These are phyloP conservation scores for Agriotes lineatus DNA, from an alignment of 2,888 invertebrate genomes.

Conservation along the genomic window DNA sequence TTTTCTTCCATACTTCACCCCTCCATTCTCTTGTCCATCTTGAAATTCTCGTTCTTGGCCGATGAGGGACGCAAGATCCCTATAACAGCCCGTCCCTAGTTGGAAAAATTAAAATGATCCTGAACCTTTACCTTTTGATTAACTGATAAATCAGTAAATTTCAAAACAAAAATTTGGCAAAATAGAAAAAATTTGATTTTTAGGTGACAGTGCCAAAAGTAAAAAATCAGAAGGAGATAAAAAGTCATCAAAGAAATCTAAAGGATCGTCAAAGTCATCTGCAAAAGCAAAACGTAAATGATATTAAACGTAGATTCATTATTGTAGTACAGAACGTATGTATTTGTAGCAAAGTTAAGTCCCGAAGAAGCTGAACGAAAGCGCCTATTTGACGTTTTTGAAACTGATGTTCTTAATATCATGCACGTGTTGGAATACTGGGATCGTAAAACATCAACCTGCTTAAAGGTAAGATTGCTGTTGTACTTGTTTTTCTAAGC, in stretches of 20 bases:
- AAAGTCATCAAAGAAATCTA: slow-evolving; percentile 15
- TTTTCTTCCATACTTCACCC: too few relatives aligned
- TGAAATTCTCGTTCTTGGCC: too few relatives aligned
- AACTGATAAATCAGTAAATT: too few relatives aligned
- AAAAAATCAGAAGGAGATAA: slow-evolving; percentile 33
- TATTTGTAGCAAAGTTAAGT: slow-evolving; percentile 14
- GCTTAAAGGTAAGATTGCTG: not conserved
- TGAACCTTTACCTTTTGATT: too few relatives aligned
- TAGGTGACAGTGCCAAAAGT: slow-evolving; percentile 2
- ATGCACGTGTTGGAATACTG: slow-evolving; percentile 56
- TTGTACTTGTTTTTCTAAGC: not conserved
- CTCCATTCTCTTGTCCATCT: too few relatives aligned
- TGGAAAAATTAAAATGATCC: too few relatives aligned
- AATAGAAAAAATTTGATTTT: too few relatives aligned
- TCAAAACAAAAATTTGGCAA: too few relatives aligned
- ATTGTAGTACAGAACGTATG: not conserved
- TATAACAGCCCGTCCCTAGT: too few relatives aligned
- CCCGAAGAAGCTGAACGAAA: slow-evolving; percentile 38
- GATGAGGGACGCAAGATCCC: too few relatives aligned
- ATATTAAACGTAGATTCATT: not conserved
- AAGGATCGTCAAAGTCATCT: slow-evolving; percentile 26
- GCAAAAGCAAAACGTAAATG: slow-evolving; percentile 28
- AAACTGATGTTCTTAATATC: slow-evolving; percentile 48
- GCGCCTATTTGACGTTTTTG: slow-evolving; percentile 48
- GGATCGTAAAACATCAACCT: slow-evolving; percentile 51